These are phyloP conservation scores for Montifringilla adamsi DNA, from an alignment of 2,113 vertebrate species.

Conservation along the genomic window DNA sequence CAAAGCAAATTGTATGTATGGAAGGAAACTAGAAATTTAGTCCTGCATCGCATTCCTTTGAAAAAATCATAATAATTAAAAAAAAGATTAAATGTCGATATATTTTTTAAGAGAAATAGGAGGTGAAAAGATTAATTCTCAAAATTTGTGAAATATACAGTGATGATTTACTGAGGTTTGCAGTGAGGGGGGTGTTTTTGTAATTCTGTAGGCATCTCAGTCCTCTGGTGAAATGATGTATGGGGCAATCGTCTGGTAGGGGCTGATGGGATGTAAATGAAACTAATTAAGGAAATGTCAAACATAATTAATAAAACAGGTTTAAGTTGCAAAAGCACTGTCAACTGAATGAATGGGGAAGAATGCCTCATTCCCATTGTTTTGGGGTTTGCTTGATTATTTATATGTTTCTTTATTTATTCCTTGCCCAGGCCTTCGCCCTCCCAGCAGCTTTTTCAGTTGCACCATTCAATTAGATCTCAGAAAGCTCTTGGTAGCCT, in stretches of 20 bases:
- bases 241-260: conserved; percentile 85
- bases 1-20: background rate
- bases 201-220: conserved; percentile 76
- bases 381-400: conserved; percentile 54
- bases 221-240: conserved; percentile 83
- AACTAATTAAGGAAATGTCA: conserved; percentile 99
- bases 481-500: conserved; percentile 71
- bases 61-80: background rate
- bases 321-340: conserved; percentile 93
- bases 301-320: conserved; percentile 99
- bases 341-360: conserved; percentile 83
- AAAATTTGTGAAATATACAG: conserved; percentile 26
- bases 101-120: background rate
- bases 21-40: background rate
- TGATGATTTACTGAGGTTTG: conserved; percentile 8
- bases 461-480: conserved; percentile 81
- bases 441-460: conserved; percentile 54
- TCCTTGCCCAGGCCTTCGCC: background rate
- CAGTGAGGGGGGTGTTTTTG: conserved; percentile 29
- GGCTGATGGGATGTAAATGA: conserved; percentile 96
- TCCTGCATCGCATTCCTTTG: background rate
- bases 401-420: conserved; percentile 41
- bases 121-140: conserved; percentile 8
- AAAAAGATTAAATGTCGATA: background rate
- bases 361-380: conserved; percentile 67